Percentiles rank a stretch among this genome's conserved stretches.
Evolutionary conservation across 2,797 vertebrate species (phyloP).

Genomic region (Pagetopsis macropterus): DNA sequence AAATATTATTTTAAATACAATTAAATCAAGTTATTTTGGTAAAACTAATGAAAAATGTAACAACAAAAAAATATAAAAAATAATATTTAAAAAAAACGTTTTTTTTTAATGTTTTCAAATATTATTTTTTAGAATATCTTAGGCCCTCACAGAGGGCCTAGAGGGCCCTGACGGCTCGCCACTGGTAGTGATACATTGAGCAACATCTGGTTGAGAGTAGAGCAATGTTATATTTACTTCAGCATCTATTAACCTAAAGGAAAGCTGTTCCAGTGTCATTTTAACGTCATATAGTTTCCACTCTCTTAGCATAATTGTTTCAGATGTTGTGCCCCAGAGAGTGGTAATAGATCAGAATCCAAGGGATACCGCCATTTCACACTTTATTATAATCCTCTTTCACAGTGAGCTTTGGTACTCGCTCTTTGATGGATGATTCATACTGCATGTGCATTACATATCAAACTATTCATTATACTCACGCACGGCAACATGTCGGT

Average conservation of each 20-base stretch:
- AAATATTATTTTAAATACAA: no score
- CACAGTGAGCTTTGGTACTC: constrained; percentile 49
- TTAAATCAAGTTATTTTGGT: no score
- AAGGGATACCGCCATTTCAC: constrained; percentile 33
- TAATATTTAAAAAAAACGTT: no score
- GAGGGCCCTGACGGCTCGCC: no score
- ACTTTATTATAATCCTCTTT: constrained; percentile 39
- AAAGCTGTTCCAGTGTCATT: not conserved
- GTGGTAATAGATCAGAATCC: constrained; percentile 19
- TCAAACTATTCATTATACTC: constrained; percentile 48
- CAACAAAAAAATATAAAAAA: no score
- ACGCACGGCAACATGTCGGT: constrained; percentile 18
- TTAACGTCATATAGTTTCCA: not conserved
- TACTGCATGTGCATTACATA: constrained; percentile 44
- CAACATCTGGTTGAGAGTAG: not conserved
- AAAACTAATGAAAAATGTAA: no score
- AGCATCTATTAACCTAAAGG: constrained; percentile 6
- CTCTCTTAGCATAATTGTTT: not conserved
- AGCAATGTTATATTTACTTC: constrained; percentile 5
- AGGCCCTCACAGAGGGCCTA: no score
- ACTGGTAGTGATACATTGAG: not conserved
- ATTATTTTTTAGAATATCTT: no score
- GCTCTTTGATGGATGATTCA: constrained; percentile 68
- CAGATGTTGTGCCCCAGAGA: constrained; percentile 13
- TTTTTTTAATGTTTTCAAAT: no score